These are phyloP conservation scores for Sciurus carolinensis DNA, from an alignment of 2,797 vertebrate species.

Conservation along the genomic window DNA sequence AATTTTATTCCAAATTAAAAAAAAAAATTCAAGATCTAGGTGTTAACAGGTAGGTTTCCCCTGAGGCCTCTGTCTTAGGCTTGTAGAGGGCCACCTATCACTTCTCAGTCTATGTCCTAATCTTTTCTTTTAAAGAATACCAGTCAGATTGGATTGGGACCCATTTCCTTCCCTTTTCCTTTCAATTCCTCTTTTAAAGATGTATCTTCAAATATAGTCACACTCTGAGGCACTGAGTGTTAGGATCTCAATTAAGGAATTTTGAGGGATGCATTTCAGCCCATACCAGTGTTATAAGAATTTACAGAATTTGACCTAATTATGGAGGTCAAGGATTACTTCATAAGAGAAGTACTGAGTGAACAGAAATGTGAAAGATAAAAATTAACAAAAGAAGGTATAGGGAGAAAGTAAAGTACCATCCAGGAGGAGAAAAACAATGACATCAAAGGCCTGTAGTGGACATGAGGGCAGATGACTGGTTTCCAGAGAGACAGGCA, in stretches of 20 bases:
- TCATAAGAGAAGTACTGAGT: neutral
- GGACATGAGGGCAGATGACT: neutral
- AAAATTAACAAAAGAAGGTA: constrained; percentile 10
- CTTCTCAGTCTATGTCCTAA: neutral
- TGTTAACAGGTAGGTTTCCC: neutral
- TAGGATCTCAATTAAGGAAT: neutral
- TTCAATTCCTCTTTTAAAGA: neutral
- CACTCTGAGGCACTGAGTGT: neutral
- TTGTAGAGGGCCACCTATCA: neutral
- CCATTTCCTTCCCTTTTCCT: neutral
- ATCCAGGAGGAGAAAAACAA: neutral
- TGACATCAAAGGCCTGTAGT: neutral
- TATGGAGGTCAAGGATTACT: neutral
- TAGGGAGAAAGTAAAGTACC: neutral
- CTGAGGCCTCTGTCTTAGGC: neutral
- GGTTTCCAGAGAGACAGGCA: neutral
- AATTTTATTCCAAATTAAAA: too few relatives aligned
- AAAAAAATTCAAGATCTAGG: neutral
- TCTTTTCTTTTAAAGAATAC: neutral
- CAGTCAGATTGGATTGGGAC: neutral
- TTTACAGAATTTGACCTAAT: constrained; percentile 19
- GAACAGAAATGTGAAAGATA: neutral
- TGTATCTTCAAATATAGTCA: neutral
- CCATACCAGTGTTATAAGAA: neutral
- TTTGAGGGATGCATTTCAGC: neutral